These are phyloP conservation scores for Penaeus vannamei DNA, from an alignment of 1,140 invertebrate species.

Conservation along the genomic window DNA sequence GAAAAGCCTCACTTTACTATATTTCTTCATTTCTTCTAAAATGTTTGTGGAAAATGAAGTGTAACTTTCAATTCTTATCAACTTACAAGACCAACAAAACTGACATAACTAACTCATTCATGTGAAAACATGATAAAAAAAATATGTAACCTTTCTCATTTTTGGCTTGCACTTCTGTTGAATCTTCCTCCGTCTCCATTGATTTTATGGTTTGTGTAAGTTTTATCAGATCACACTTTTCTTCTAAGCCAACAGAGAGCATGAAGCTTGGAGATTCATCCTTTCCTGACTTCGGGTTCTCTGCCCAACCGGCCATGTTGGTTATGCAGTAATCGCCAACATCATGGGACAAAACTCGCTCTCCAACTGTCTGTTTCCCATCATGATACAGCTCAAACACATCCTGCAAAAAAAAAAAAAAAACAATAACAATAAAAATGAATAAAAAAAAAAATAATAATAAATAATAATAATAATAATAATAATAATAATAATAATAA, in stretches of 20 bases:
- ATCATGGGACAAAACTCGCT: constrained; percentile 61
- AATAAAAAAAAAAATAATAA: no score
- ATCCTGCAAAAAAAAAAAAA: constrained; percentile 37
- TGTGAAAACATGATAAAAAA: no score
- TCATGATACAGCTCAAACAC: constrained; percentile 63
- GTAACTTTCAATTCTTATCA: no score
- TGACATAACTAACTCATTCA: no score
- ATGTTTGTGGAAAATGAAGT: no score
- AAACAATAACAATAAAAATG: not conserved
- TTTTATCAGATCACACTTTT: constrained; percentile 62
- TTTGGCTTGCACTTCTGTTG: constrained; percentile 52
- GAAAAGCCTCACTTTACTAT: no score
- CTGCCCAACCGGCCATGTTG: constrained; percentile 53
- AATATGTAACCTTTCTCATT: not conserved
- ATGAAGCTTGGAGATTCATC: constrained; percentile 44
- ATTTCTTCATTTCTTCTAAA: no score
- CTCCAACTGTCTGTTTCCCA: constrained; percentile 60
- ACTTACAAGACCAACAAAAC: no score
- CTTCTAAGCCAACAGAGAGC: constrained; percentile 51
- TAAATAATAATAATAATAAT: not conserved
- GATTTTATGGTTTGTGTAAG: constrained; percentile 69
- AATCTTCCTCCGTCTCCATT: constrained; percentile 43
- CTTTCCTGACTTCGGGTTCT: constrained; percentile 28
- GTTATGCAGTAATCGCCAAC: constrained; percentile 63
- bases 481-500: no score